phyloP scores from a whole-genome alignment of 1,140 invertebrate species.

The Belonocnema kinseyi region DNA sequence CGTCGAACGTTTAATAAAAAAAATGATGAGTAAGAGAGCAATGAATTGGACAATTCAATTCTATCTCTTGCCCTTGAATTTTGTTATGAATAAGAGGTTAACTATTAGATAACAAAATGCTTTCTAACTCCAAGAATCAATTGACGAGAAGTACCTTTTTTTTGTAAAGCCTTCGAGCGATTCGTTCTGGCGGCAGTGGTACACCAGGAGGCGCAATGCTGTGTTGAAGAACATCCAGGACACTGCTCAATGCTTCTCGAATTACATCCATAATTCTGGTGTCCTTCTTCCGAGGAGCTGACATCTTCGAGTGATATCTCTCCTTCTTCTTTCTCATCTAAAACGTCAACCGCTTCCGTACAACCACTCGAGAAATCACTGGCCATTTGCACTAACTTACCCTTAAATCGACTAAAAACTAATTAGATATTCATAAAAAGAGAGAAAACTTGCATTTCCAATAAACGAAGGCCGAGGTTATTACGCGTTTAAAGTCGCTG shows the following conservation, averaged over 20 bases:
- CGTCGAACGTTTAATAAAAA: no score
- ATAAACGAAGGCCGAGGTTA: no score
- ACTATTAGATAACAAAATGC: not conserved
- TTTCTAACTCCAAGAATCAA: not conserved
- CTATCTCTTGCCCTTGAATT: no score
- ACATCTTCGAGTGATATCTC: slow-evolving; percentile 73
- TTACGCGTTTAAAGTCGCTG: no score
- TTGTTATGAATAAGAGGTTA: not conserved
- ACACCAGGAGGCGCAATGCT: slow-evolving; percentile 61
- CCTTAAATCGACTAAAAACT: slow-evolving; percentile 35
- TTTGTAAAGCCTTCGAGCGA: slow-evolving; percentile 46
- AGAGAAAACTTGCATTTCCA: no score
- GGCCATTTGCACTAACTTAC: slow-evolving; percentile 63
- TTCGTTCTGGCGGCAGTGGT: slow-evolving; percentile 35
- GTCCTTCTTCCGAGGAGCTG: slow-evolving; percentile 71
- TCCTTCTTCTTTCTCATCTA: slow-evolving; percentile 70
- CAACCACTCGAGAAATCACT: slow-evolving; percentile 68
- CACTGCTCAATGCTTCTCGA: slow-evolving; percentile 45
- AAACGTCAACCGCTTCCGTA: slow-evolving; percentile 61
- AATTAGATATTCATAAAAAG: no score
- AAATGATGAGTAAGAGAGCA: no score
- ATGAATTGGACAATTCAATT: no score
- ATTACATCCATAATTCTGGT: slow-evolving; percentile 49
- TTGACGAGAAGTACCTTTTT: slow-evolving; percentile 57
- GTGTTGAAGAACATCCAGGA: slow-evolving; percentile 50